Evolutionary conservation across 2,797 vertebrate genomes (phyloP), one percentile per base, ranked within the genome.

Genomic region (Masticophis lateralis): DNA sequence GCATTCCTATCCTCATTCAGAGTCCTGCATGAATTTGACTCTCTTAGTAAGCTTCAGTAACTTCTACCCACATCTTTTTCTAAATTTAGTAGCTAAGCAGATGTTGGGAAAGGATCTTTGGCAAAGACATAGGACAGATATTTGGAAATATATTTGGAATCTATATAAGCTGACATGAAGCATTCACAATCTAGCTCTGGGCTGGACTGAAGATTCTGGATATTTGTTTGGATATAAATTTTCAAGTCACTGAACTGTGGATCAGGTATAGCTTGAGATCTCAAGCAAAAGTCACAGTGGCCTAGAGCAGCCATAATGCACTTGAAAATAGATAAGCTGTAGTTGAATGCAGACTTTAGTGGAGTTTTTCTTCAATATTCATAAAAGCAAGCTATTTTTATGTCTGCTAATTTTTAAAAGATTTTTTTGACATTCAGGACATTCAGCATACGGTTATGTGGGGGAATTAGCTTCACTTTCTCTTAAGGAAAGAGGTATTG

Each of bases 321-420:
- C 89, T 79, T 91, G 57, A 89, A 94, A 91, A 94, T 91, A 94
- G 93, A 89, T 95, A 53, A 55, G 11, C 87, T 27, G 43, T 37
- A 92, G 43, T 14, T 91, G 57, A 87, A 59, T 69, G n/a, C 79
- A 83, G 25, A 55, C 37, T 95, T 95, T 95, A 95, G 92, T 97
- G 94, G 95, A 96, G 95, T 83, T 37, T 55, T 55, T 16, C 95
- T 91, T 93, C 87, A 94, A 63, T 79, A 93, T 91, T 95, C 61
- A 91, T 90, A 97, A 93, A 96, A 69, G 91, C 96, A 89, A 92
- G 91, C 94, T 96, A 91, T 91, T 66, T 91, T 94, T 96, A 79
- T 69, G 97, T 92, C 95, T 95, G 87, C 92, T 95, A 69, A 95
- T 93, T 96, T 96, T 97, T 97, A 94, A 96, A 96, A 87, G 92